Base-by-base conservation (phyloP, 1,140 invertebrate genomes). In the Leptinotarsa texana region DNA sequence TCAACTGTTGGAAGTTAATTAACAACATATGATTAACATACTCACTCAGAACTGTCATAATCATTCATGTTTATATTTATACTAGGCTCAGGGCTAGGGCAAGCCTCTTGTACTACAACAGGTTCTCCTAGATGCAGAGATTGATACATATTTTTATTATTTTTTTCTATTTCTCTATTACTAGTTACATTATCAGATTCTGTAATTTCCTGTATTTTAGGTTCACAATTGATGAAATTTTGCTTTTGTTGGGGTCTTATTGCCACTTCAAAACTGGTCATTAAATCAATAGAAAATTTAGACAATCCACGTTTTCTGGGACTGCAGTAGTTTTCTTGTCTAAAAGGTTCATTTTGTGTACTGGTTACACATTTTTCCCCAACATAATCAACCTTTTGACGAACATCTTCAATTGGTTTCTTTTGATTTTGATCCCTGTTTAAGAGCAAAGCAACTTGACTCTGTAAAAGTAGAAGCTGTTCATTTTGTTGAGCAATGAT, bases 201-300 rank as follows among this genome's bases (percentile, higher is more conserved):
- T n/a, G 75, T 76, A 62, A 79, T 79, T 75, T 81, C 79, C 72
- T 79, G 73, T 57, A 82, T 82, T 74, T 81, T 77, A 67, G 79
- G 79, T 24, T 70, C 68, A 79, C 82, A 85, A 87, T 82, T 83
- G 86, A 73, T 78, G 81, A 72, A 85, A 85, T 13, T 79, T 78
- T 78, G 80, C 80, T 72, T 78, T 73, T 76, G 79, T 79, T 81
- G 89, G 63, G 83, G 87, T 75, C 86, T 87, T 73, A 91, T 84
- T 3, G 89, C 89, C 75, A 91, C 87, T 84, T 92, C 91, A 84
- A 92, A 91, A 84, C 91, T 92, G 3, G 91, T 91, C 89, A 91
- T 92, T 13, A 92, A 89, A 74, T 90, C 90, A 75, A 92, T 90
- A 1, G 91, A 91, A 77, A 91, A 90, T 79, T 92, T 91, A 42